Evolutionary conservation across 2,888 invertebrate genomes (phyloP).

Genomic region (Macaria liturata): DNA sequence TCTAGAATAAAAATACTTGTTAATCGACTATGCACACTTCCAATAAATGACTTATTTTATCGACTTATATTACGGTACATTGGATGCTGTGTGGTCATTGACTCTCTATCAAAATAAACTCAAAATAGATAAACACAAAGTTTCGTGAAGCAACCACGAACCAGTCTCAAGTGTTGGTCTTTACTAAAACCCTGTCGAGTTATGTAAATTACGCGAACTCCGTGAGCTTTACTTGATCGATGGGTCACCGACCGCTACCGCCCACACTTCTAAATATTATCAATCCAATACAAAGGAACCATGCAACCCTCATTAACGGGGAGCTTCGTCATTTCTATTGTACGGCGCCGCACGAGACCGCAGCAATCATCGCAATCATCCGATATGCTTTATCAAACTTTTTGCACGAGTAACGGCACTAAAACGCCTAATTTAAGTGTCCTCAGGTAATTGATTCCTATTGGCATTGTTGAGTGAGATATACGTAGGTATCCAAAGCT

Average conservation of each 20-base stretch:
- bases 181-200: constrained; percentile 64
- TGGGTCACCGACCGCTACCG: constrained; percentile 69
- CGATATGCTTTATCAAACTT: constrained; percentile 47
- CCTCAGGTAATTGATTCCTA: constrained; percentile 62
- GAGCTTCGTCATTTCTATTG: constrained; percentile 43
- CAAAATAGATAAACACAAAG: constrained; percentile 55
- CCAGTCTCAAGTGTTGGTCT: constrained; percentile 71
- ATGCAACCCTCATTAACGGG: constrained; percentile 48
- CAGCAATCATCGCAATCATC: constrained; percentile 31
- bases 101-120: constrained; percentile 45
- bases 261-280: constrained; percentile 57
- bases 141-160: constrained; percentile 48
- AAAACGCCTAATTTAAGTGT: constrained; percentile 54
- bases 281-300: constrained; percentile 45
- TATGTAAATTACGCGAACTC: constrained; percentile 77
- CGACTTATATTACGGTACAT: constrained; percentile 29
- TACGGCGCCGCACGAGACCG: constrained; percentile 28
- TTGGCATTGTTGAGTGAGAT: constrained; percentile 57
- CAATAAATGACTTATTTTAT: constrained; percentile 9
- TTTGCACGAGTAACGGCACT: constrained; percentile 55
- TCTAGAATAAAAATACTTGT: background rate
- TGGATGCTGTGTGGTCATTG: constrained; percentile 49
- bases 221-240: constrained; percentile 69
- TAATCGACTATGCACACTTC: too few relatives aligned
- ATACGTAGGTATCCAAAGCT: constrained; percentile 50